Evolutionary conservation across 2,113 vertebrate genomes (phyloP), one percentile per base, ranked within the genome.

Genomic region (Ctenomys sociabilis): DNA sequence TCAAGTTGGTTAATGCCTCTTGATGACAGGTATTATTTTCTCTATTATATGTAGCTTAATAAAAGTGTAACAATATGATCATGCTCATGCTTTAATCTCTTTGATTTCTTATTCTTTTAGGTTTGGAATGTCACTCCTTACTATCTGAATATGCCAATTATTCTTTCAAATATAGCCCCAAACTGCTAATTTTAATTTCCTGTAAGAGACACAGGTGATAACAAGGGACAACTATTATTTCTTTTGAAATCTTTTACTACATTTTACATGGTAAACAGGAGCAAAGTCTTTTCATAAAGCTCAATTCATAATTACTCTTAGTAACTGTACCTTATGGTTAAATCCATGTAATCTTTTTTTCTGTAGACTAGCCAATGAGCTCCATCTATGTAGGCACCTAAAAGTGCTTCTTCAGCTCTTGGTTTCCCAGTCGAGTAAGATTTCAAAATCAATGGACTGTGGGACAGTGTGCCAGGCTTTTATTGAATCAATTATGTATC

Each of bases 1-100:
- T 97, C 90, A 98, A 98, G 95, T 35, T 61, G 95, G 59, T 32
- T 43, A 72, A 66, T 93, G 21, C 17, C 82, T 61, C 64, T 66
- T 96, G 82, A 80, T 66, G 68, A 35, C 6, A 95, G 84, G 78
- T 40, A 96, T 70, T 54, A 75, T 49, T 68, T 93, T 88, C 72
- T 93, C 16, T 81, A 43, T 54, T 72, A 75, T 3, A 17, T 85
- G 26, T 85, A 66, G 59, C 14, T 64, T 89, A 93, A 89, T 93
- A 82, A 92, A 43, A 83, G 35, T 88, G 21, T 85, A 95, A 90
- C 49, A 94, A 28, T 72, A 40, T 78, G 89, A 96, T 32, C 30
- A 82, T 12, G 45, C 78, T 17, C 32, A 40, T 45, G 81, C 35
- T 96, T 97, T 88, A 91, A 32, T 95, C 32, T 90, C 85, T 45